phyloP scores from a whole-genome alignment of 2,797 vertebrate species.

The Chelon auratus region DNA sequence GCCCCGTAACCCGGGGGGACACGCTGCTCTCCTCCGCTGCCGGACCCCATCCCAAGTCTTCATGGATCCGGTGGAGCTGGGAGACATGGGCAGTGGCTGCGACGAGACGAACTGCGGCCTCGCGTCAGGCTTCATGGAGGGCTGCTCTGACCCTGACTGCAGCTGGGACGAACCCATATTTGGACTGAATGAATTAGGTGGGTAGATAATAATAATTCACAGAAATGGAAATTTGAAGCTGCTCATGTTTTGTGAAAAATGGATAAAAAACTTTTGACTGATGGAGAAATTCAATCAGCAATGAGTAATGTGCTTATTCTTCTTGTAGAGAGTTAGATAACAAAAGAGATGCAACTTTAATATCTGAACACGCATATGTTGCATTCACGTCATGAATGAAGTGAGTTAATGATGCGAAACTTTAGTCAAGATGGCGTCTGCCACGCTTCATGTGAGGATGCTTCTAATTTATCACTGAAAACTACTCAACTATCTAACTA shows the following conservation, averaged over 20 bases:
- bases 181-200: conserved; percentile 72
- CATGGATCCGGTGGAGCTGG: conserved; percentile 57
- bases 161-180: conserved; percentile 66
- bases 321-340: too few species aligned
- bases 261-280: background rate
- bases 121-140: conserved; percentile 26
- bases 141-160: conserved; percentile 62
- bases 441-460: too few species aligned
- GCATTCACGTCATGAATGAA: too few species aligned
- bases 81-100: conserved; percentile 54
- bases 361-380: too few species aligned
- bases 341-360: too few species aligned
- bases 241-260: background rate
- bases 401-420: too few species aligned
- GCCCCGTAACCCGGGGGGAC: conserved; percentile 51
- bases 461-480: too few species aligned
- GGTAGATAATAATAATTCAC: conserved; percentile 14
- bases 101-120: conserved; percentile 63
- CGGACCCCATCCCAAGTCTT: background rate
- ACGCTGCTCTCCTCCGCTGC: conserved; percentile 17
- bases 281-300: too few species aligned
- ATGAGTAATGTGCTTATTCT: too few species aligned
- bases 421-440: too few species aligned
- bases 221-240: background rate
- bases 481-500: too few species aligned